phyloP scores from a whole-genome alignment of 2,797 vertebrate genomes.

The Alcedo quadribrachys region DNA sequence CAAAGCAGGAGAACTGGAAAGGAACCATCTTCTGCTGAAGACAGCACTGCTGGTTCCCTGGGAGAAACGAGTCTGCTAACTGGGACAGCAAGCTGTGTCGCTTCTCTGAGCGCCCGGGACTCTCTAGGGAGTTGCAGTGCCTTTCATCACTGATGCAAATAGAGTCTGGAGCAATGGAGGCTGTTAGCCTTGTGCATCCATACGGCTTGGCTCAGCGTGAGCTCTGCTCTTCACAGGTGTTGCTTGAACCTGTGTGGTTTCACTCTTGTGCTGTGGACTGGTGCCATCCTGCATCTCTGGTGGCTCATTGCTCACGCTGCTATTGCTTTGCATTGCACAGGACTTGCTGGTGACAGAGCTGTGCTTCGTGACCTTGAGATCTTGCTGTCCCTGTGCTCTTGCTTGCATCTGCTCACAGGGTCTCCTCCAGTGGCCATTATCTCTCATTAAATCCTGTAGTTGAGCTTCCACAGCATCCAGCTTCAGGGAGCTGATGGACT shows the following conservation, averaged over 20 bases:
- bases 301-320: neutral
- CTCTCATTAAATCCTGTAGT: neutral
- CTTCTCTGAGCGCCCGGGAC: neutral
- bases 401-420: neutral
- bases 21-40: neutral
- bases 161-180: neutral
- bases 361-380: neutral
- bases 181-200: neutral
- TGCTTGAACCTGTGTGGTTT: neutral
- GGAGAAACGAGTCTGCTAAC: conserved; percentile 18
- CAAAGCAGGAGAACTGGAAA: conserved; percentile 3
- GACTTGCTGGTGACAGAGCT: neutral
- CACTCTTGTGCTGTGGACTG: neutral
- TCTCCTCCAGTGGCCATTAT: neutral
- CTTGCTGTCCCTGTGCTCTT: neutral
- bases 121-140: neutral
- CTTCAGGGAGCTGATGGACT: neutral
- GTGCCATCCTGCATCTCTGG: neutral
- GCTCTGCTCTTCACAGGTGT: neutral
- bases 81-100: conserved; percentile 10
- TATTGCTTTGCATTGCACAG: neutral
- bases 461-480: neutral
- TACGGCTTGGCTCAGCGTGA: neutral
- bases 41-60: neutral
- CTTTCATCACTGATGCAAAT: conserved; percentile 55